Evolutionary conservation across 2,113 vertebrate species (phyloP).

Genomic region (Otus sunia): DNA sequence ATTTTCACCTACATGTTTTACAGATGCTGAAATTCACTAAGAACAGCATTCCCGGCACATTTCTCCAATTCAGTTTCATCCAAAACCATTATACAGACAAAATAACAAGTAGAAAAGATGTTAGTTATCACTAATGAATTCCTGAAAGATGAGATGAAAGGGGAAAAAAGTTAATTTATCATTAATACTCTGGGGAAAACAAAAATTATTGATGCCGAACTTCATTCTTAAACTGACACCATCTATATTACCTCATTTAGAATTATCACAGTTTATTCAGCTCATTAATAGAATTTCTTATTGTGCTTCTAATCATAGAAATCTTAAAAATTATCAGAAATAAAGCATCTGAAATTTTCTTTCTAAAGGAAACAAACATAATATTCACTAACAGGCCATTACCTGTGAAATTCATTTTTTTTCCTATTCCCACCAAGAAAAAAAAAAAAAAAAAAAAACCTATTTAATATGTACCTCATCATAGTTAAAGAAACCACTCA

Average conservation of each 20-base stretch:
- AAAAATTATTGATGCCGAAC: accelerated
- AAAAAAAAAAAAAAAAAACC: neutral
- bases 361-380: neutral
- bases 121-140: neutral
- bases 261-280: neutral
- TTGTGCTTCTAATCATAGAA: neutral
- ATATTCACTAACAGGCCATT: neutral
- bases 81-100: neutral
- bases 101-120: neutral
- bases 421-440: neutral
- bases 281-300: neutral
- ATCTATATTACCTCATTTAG: neutral
- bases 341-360: neutral
- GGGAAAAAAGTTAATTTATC: neutral
- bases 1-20: neutral
- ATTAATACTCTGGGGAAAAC: neutral
- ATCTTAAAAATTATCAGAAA: neutral
- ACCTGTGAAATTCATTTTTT: neutral
- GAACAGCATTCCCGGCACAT: neutral
- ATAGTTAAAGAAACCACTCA: neutral
- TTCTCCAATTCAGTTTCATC: neutral
- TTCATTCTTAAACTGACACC: neutral
- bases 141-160: neutral
- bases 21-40: neutral
- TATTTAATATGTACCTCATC: neutral